Percentiles rank a stretch among this genome's conserved stretches.
phyloP scores from a whole-genome alignment of 2,797 vertebrate genomes.

The Falco berigora region DNA sequence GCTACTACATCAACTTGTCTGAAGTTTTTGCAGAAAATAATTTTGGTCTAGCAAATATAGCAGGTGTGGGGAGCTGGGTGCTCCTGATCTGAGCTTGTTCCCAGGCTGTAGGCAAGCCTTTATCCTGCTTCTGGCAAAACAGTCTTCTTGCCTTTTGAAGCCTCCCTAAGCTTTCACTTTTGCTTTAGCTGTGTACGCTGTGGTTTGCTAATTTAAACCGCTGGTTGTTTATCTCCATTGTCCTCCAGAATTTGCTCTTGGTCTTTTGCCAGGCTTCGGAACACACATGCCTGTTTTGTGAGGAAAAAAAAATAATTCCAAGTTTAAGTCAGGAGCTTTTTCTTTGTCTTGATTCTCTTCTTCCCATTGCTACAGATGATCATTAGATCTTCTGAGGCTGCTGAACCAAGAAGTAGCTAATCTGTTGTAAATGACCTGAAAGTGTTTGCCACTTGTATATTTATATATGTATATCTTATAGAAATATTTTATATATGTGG shows the following conservation, averaged over 20 bases:
- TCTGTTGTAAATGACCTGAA: not conserved
- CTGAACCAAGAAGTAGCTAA: not conserved
- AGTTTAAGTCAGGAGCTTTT: not conserved
- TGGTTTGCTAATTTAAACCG: slow-evolving; percentile 16
- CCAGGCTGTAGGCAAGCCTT: not conserved
- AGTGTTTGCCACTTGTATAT: not conserved
- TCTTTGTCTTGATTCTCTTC: not conserved
- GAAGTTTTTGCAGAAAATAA: not conserved
- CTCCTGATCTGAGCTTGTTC: not conserved
- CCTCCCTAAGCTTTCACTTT: not conserved
- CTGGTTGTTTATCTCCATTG: not conserved
- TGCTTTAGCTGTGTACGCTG: not conserved
- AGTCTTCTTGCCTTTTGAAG: not conserved
- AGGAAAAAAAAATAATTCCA: not conserved
- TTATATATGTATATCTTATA: not conserved
- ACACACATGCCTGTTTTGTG: not conserved
- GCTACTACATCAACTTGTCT: not conserved
- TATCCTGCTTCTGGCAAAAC: not conserved
- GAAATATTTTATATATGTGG: not conserved
- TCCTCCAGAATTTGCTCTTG: not conserved
- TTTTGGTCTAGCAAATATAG: not conserved
- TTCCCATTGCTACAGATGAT: not conserved
- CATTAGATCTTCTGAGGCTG: not conserved
- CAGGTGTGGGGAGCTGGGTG: not conserved
- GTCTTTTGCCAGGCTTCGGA: not conserved